Percentiles rank a stretch among this genome's conserved stretches.
These are phyloP conservation scores for Paracanthobrama guichenoti DNA, from an alignment of 2,113 vertebrate species.

Conservation along the genomic window DNA sequence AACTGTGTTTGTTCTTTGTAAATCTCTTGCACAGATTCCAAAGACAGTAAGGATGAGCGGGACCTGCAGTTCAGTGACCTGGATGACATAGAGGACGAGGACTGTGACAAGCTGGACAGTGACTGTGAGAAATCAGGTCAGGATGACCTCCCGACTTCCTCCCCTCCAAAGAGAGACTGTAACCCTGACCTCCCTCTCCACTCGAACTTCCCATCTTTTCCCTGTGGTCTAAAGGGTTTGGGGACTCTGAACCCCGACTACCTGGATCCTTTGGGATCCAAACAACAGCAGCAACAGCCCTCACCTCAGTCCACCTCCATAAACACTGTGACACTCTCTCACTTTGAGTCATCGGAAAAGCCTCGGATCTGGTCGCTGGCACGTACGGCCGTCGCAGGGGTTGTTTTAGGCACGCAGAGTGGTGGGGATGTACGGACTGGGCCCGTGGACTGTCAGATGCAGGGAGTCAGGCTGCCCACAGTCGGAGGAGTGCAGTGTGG, in stretches of 20 bases:
- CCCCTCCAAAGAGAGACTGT: slow-evolving; percentile 75
- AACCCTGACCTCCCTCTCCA: slow-evolving; percentile 70
- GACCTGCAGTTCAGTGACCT: slow-evolving; percentile 85
- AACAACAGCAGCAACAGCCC: slow-evolving; percentile 56
- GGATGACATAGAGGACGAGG: slow-evolving; percentile 87
- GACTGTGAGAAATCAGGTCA: slow-evolving; percentile 74
- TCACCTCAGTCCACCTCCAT: slow-evolving; percentile 42
- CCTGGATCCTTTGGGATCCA: slow-evolving; percentile 69
- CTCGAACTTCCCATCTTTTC: slow-evolving; percentile 75
- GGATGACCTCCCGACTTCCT: slow-evolving; percentile 64
- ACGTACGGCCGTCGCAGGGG: slow-evolving; percentile 80
- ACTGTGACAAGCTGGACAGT: slow-evolving; percentile 81
- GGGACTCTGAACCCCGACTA: slow-evolving; percentile 70
- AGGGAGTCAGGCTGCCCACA: slow-evolving; percentile 64
- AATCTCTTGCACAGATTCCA: slow-evolving; percentile 71
- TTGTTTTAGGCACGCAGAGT: slow-evolving; percentile 68
- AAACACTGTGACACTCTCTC: slow-evolving; percentile 67
- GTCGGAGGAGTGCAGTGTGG: slow-evolving; percentile 62
- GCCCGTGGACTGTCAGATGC: slow-evolving; percentile 72
- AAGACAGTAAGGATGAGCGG: slow-evolving; percentile 80
- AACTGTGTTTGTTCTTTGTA: neutral
- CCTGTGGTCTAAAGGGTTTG: slow-evolving; percentile 73
- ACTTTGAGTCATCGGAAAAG: slow-evolving; percentile 80
- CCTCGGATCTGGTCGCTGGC: slow-evolving; percentile 94
- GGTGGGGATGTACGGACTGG: slow-evolving; percentile 69